Evolutionary conservation across 2,113 vertebrate genomes (phyloP), one percentile per base, ranked within the genome.

Genomic region (Paralichthys olivaceus): DNA sequence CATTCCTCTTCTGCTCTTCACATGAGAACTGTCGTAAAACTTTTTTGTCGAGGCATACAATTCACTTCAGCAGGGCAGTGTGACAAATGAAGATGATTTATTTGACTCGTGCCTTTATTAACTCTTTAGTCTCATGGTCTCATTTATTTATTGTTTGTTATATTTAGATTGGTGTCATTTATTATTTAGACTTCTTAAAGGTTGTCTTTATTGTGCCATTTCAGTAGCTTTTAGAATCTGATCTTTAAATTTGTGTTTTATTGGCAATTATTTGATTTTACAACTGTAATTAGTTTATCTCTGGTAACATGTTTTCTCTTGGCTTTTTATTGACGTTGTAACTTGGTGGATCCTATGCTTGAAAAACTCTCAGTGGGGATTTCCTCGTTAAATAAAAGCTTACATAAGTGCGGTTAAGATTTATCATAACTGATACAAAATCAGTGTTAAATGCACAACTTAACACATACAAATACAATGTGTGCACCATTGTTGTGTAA

Each of bases 1-100:
- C 69, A 26, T 63, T 75, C 37, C 72, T 53, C 51, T 74, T 57
- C 51, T 77, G 58, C 53, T 84, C 59, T 68, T 63, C 14, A 22
- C n/a, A 37, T 43, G 13, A 69, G 5, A 32, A 43, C 7, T 23
- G 25, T 65, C 17, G 17, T 49, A 17, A 37, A 61, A 55, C 29
- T 22, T 28, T 49, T 59, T 23, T 58, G 32, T 56, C 8, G 29
- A 73, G 25, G 20, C 12, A 29, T 29, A 53, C 23, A 20, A 17
- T 32, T 40, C 26, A 32, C 34, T 17, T 67, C 25, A 64, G 22
- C 37, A 15, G 61, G 66, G n/a, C n/a, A n/a, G n/a, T n/a, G n/a
- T 40, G 28, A 60, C 4, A 9, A 60, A 55, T 61, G 26, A 5
- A 32, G 15, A 32, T 2, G 9, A 34, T 26, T 54, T 7, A 43